A percentile compares a stretch with the other conserved stretches of the same genome.
phyloP scores from a whole-genome alignment of 2,113 vertebrate genomes.

The Entelurus aequoreus region DNA sequence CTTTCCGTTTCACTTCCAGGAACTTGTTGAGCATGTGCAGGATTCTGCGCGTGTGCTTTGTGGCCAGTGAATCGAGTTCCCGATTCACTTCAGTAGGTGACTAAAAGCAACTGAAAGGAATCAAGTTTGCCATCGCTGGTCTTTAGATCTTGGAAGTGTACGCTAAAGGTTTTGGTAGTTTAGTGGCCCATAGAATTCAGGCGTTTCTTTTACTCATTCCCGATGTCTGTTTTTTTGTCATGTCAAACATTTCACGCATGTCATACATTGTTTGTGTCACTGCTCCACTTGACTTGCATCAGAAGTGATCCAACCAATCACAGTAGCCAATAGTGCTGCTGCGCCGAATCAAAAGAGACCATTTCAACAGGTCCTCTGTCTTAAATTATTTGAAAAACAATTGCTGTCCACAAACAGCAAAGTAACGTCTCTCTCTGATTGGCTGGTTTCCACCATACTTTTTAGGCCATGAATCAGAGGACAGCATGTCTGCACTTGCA shows the following conservation, averaged over 20 bases:
- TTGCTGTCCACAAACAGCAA: slow-evolving; percentile 7
- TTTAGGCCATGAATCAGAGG: slow-evolving; percentile 94
- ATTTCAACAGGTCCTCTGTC: slow-evolving; percentile 1
- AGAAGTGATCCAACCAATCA: background rate
- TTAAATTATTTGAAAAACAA: background rate
- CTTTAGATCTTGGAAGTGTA: too few relatives aligned
- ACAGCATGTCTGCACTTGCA: slow-evolving; percentile 94
- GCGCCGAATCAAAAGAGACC: background rate
- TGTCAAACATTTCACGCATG: slow-evolving; percentile 54
- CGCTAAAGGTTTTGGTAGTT: too few relatives aligned
- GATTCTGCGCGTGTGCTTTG: too few relatives aligned
- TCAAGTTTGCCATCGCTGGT: too few relatives aligned
- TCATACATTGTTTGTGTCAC: slow-evolving; percentile 30
- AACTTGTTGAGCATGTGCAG: too few relatives aligned
- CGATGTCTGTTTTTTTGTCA: slow-evolving; percentile 18
- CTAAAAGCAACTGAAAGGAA: too few relatives aligned
- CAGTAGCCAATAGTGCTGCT: background rate
- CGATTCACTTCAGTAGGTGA: too few relatives aligned
- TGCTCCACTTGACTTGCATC: slow-evolving; percentile 1
- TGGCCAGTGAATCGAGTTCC: too few relatives aligned
- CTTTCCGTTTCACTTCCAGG: too few relatives aligned
- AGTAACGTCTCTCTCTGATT: slow-evolving; percentile 58
- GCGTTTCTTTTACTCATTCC: too few relatives aligned
- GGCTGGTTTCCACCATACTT: slow-evolving; percentile 68
- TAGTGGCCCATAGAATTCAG: too few relatives aligned